Conservation (phyloP, 1,140 invertebrate species). For the Euwallacea similis region DNA sequence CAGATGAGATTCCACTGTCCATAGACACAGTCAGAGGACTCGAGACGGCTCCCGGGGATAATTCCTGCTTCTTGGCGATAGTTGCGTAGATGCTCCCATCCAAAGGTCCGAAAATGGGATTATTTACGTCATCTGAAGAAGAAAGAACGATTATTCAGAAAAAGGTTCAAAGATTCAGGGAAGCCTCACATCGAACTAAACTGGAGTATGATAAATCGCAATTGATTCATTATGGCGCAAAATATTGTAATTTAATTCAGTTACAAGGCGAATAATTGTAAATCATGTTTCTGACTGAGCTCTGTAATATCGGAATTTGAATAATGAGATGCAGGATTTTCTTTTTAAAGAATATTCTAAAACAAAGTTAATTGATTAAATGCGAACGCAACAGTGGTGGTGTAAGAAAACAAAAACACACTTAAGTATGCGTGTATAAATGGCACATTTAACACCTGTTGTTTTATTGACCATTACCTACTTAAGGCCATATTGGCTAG, state of each 20-base stretch:
- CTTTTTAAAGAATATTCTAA: too few species aligned
- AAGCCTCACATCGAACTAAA: background rate
- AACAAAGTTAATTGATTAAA: too few species aligned
- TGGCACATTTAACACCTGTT: background rate
- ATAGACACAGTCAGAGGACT: slow-evolving; percentile 78
- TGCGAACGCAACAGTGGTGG: too few species aligned
- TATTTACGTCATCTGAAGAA: slow-evolving; percentile 54
- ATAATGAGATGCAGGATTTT: too few species aligned
- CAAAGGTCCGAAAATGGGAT: slow-evolving; percentile 74
- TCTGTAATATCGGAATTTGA: background rate
- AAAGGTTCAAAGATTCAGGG: background rate
- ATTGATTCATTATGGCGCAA: slow-evolving; percentile 20
- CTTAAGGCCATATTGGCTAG: background rate
- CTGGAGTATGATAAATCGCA: background rate
- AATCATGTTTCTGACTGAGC: slow-evolving; percentile 9
- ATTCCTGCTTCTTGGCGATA: slow-evolving; percentile 64
- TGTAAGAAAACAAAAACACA: too few species aligned
- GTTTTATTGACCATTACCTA: background rate
- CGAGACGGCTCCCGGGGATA: slow-evolving; percentile 58
- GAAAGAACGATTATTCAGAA: background rate
- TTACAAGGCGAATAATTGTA: slow-evolving; percentile 15
- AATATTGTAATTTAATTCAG: slow-evolving; percentile 27
- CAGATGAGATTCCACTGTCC: slow-evolving; percentile 81
- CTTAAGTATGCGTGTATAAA: background rate
- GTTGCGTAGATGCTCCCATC: slow-evolving; percentile 89